Percentiles rank a stretch among this genome's conserved stretches.
phyloP scores from a whole-genome alignment of 2,113 vertebrate genomes.

The Vidua macroura region DNA sequence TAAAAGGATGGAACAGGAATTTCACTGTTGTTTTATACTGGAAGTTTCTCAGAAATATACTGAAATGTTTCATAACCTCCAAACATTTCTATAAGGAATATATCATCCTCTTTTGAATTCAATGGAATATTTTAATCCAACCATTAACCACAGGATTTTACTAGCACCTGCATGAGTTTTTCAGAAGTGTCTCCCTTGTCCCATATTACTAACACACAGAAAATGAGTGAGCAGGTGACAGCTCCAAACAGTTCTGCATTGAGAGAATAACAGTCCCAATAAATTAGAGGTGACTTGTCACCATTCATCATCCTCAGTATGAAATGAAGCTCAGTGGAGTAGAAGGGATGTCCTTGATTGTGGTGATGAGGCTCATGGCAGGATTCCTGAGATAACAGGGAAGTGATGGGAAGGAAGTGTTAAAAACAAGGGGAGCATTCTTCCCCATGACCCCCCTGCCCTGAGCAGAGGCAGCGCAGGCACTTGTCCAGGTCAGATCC shows the following conservation, averaged over 20 bases:
- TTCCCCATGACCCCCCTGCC: fast-evolving
- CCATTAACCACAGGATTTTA: background rate
- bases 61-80: background rate
- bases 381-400: background rate
- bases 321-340: background rate
- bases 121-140: background rate
- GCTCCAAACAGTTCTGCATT: background rate
- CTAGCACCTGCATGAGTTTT: background rate
- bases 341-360: background rate
- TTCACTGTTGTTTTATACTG: background rate
- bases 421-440: background rate
- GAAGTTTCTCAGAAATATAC: background rate
- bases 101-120: background rate
- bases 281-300: background rate
- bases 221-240: background rate
- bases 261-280: background rate
- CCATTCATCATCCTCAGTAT: background rate
- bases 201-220: background rate
- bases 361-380: background rate
- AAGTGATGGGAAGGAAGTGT: background rate
- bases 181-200: background rate
- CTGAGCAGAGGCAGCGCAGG: fast-evolving
- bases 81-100: background rate
- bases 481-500: background rate
- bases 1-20: background rate